Percentiles rank a stretch among this genome's conserved stretches.
These are phyloP conservation scores for Benthosema pterotum DNA, from an alignment of 2,797 vertebrate genomes.

Conservation along the genomic window DNA sequence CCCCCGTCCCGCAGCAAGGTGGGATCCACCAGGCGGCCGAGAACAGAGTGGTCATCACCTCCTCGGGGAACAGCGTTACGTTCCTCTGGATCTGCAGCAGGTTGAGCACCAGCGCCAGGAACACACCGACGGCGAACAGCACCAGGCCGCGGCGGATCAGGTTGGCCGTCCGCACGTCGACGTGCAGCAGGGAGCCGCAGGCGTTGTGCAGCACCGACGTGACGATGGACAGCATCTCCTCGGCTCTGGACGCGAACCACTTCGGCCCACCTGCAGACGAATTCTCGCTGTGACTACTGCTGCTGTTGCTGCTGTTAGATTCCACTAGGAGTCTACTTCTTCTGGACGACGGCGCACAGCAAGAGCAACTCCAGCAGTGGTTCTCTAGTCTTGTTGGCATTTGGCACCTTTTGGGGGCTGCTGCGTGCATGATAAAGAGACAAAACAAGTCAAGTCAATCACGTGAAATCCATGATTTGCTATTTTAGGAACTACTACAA, in stretches of 20 bases:
- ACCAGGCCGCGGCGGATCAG: constrained; percentile 91
- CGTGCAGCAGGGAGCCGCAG: constrained; percentile 75
- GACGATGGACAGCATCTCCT: constrained; percentile 85
- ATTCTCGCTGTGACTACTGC: constrained; percentile 55
- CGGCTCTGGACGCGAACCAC: constrained; percentile 77
- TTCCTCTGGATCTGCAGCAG: constrained; percentile 94
- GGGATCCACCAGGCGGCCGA: constrained; percentile 99
- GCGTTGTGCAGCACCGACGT: constrained; percentile 76
- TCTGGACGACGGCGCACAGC: constrained; percentile 67
- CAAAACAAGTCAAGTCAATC: no score
- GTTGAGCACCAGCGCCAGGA: constrained; percentile 95
- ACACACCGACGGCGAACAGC: constrained; percentile 91
- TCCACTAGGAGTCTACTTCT: constrained; percentile 58
- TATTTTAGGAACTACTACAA: no score
- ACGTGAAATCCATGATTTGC: no score
- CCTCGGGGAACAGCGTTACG: constrained; percentile 93
- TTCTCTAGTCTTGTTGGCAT: constrained; percentile 90
- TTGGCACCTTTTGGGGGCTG: constrained; percentile 64
- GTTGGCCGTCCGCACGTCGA: constrained; percentile 82
- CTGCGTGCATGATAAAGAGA: no score
- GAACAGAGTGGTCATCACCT: constrained; percentile 92
- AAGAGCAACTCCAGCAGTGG: constrained; percentile 88
- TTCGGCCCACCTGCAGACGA: constrained; percentile 56
- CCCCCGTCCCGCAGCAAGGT: constrained; percentile 94
- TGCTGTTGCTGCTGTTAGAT: no score